Conservation (phyloP, 2,797 vertebrate genomes). For the Trichosurus vulpecula region DNA sequence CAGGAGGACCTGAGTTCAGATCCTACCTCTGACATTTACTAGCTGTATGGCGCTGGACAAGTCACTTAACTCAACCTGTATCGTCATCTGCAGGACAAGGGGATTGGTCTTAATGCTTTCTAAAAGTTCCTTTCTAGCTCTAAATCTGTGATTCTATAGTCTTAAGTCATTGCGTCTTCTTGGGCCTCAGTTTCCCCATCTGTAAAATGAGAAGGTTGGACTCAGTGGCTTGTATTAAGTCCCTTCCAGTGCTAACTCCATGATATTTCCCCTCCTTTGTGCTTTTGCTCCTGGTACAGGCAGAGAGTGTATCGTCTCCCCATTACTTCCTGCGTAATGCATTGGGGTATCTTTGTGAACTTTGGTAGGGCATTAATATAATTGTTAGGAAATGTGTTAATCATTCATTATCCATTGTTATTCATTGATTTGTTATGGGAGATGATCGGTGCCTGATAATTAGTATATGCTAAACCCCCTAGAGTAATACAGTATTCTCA, state of each 20-base stretch:
- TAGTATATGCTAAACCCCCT: neutral
- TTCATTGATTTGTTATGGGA: neutral
- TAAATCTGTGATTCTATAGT: neutral
- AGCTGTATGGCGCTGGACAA: neutral
- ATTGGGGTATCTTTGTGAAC: neutral
- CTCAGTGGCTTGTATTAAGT: neutral
- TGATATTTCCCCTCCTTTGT: neutral
- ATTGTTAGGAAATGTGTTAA: neutral
- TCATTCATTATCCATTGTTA: neutral
- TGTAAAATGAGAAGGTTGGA: neutral
- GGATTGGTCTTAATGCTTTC: neutral
- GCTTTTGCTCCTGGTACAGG: neutral
- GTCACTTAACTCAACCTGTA: neutral
- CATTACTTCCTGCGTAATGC: neutral
- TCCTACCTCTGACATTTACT: neutral
- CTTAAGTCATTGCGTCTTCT: neutral
- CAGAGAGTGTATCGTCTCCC: neutral
- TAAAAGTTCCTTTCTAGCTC: neutral
- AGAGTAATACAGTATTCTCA: neutral
- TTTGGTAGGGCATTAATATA: neutral
- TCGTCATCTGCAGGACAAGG: neutral
- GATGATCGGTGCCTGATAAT: neutral
- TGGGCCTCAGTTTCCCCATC: neutral
- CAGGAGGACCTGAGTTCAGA: neutral
- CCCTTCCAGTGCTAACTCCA: neutral